Percentiles rank a stretch among this genome's conserved stretches.
Evolutionary conservation across 2,797 vertebrate genomes (phyloP).

Genomic region (Aeoliscus strigatus): DNA sequence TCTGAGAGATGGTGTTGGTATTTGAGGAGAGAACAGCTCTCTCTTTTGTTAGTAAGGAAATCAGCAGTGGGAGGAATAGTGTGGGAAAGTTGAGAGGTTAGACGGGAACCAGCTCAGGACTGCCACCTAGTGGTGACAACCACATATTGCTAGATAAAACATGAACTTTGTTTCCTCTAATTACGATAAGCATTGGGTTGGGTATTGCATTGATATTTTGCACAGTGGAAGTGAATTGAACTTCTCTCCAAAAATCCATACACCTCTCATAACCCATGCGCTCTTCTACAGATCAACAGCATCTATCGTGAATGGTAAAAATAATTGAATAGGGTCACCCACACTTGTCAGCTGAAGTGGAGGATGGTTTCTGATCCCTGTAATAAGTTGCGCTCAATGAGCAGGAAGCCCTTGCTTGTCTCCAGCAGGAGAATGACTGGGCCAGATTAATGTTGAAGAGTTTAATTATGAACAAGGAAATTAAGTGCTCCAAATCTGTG

Average conservation of each 20-base stretch:
- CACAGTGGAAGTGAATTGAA: conserved; percentile 5
- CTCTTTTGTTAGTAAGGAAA: conserved; percentile 61
- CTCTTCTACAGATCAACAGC: conserved; percentile 18
- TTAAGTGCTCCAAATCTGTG: conserved; percentile 66
- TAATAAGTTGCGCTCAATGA: conserved; percentile 62
- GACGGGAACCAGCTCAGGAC: conserved; percentile 43
- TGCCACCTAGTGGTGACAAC: conserved; percentile 63
- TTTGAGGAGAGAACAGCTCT: conserved; percentile 57
- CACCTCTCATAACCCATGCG: conserved; percentile 7
- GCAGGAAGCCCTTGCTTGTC: conserved; percentile 54
- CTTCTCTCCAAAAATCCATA: conserved; percentile 15
- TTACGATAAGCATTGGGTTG: background rate
- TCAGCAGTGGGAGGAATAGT: conserved; percentile 56
- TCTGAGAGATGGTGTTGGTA: conserved; percentile 44
- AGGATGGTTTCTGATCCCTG: conserved; percentile 59
- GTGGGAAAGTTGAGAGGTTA: conserved; percentile 37
- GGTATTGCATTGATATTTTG: conserved; percentile 1
- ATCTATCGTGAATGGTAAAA: conserved; percentile 45
- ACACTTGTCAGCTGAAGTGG: conserved; percentile 54
- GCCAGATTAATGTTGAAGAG: conserved; percentile 68
- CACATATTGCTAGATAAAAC: conserved; percentile 24
- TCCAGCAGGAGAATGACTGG: conserved; percentile 51
- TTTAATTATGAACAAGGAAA: conserved; percentile 73
- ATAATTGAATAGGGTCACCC: conserved; percentile 58
- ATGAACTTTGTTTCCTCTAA: conserved; percentile 5